These are phyloP conservation scores for Psilanteris sp. DNA, from an alignment of 1,140 invertebrate species.

Conservation along the genomic window DNA sequence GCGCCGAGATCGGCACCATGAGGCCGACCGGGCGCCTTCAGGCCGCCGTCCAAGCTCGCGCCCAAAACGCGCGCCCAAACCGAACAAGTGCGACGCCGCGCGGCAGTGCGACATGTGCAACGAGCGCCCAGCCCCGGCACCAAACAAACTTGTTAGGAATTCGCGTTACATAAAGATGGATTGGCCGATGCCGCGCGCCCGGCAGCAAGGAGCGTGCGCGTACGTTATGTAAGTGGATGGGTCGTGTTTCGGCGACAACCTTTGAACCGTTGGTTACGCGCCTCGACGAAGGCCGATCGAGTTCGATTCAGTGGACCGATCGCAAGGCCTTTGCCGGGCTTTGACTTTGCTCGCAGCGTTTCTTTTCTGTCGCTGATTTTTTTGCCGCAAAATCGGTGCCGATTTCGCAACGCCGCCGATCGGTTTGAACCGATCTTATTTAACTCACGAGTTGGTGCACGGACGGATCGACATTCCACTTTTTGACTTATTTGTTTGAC, in stretches of 20 bases:
- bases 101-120: slow-evolving; percentile 24
- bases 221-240: slow-evolving; percentile 60
- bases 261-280: slow-evolving; percentile 22
- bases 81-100: slow-evolving; percentile 6
- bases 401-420: no score
- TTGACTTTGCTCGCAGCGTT: no score
- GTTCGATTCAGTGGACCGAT: no score
- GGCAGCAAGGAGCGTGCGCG: slow-evolving; percentile 65
- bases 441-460: no score
- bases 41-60: slow-evolving; percentile 7
- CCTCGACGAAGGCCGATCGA: neutral
- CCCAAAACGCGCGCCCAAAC: slow-evolving; percentile 21
- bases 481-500: no score
- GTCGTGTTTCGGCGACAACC: slow-evolving; percentile 28
- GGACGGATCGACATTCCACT: no score
- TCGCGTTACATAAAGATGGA: slow-evolving; percentile 71
- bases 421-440: no score
- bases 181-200: slow-evolving; percentile 66
- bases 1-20: no score
- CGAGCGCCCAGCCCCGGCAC: slow-evolving; percentile 21
- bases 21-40: no score
- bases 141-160: slow-evolving; percentile 65
- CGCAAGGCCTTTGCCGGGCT: no score
- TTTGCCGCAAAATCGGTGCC: no score
- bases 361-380: no score